Evolutionary conservation across 2,113 vertebrate genomes (phyloP).

Genomic region (Etia nguti): DNA sequence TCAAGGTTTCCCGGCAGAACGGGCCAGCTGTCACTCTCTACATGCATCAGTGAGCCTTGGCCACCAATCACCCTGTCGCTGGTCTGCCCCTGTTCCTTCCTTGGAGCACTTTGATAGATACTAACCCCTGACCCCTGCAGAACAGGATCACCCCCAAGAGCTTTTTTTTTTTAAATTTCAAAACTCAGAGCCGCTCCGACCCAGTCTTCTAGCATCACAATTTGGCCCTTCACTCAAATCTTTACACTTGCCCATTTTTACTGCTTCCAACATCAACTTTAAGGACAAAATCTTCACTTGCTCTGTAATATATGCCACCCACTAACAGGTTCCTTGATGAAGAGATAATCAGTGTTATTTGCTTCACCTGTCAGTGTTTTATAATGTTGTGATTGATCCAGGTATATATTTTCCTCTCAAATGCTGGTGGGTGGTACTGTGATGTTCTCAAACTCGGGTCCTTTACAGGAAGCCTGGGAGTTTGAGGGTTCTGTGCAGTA

Average conservation of each 20-base stretch:
- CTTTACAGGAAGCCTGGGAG: not conserved
- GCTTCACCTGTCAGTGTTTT: not conserved
- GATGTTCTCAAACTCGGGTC: not conserved
- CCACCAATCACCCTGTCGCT: not conserved
- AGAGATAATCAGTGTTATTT: not conserved
- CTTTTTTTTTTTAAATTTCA: fast-evolving
- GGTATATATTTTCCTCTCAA: not conserved
- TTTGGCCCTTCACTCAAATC: fast-evolving
- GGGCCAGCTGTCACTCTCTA: not conserved
- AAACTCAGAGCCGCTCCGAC: not conserved
- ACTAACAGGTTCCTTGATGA: fast-evolving
- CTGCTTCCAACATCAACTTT: fast-evolving
- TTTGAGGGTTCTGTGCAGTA: not conserved
- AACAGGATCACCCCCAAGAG: not conserved
- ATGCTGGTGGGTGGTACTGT: not conserved
- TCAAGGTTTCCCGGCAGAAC: not conserved
- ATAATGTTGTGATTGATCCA: not conserved
- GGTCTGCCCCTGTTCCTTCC: not conserved
- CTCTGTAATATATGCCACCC: not conserved
- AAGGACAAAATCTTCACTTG: not conserved
- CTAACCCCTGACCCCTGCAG: fast-evolving
- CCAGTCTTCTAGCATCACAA: not conserved
- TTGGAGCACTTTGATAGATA: not conserved
- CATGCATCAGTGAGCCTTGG: not conserved
- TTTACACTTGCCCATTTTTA: not conserved